Evolutionary conservation across 2,113 vertebrate genomes (phyloP).

Genomic region (Eublepharis macularius): DNA sequence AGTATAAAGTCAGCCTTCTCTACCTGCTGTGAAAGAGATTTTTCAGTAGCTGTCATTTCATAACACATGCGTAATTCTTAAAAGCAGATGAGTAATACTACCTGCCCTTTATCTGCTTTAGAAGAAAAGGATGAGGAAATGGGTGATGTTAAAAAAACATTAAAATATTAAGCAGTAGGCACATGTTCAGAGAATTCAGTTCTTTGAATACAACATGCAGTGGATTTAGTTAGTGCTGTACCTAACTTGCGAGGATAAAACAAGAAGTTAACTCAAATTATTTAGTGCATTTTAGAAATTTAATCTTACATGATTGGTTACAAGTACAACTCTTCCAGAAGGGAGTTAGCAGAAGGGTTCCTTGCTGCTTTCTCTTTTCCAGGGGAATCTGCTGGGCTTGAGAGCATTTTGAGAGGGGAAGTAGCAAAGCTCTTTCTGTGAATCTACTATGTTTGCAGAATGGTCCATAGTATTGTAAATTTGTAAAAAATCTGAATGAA

Average conservation of each 20-base stretch:
- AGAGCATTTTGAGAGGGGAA: no score
- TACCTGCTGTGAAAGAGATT: accelerated
- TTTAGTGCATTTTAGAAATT: not conserved
- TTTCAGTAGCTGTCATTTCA: constrained; percentile 32
- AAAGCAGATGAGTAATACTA: not conserved
- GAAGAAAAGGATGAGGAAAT: not conserved
- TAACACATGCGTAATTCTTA: constrained; percentile 25
- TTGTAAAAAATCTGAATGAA: no score
- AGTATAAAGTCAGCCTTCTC: not conserved
- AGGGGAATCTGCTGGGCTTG: no score
- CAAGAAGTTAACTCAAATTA: not conserved
- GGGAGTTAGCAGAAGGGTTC: no score
- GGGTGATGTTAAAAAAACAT: not conserved
- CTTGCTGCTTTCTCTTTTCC: no score
- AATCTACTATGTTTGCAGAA: no score
- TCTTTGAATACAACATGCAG: not conserved
- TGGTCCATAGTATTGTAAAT: no score
- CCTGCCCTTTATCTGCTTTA: not conserved
- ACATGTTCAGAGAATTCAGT: not conserved
- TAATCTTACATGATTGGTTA: not conserved
- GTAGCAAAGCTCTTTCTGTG: no score
- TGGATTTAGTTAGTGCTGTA: not conserved
- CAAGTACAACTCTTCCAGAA: no score
- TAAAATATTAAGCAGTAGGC: no score
- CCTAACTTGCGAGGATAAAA: not conserved